Conservation (phyloP, 2,888 invertebrate species). For the Lysandra bellargus region DNA sequence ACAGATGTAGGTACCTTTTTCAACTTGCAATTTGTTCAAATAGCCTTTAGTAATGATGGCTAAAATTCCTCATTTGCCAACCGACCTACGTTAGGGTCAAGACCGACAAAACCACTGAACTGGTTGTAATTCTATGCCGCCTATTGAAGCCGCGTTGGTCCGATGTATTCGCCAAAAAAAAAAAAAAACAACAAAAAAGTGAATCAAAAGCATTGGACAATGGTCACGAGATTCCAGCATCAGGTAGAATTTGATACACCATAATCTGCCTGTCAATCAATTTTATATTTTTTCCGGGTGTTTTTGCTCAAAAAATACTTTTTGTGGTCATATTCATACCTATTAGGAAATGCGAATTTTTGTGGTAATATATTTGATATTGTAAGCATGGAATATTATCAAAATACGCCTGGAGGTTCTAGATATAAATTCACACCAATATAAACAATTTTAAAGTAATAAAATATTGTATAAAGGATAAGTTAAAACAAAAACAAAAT, state of each 20-base stretch:
- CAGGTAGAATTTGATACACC: slow-evolving; percentile 71
- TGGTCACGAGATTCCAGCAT: slow-evolving; percentile 70
- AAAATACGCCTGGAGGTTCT: too few relatives aligned
- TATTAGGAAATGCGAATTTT: neutral
- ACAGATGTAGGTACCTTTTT: too few relatives aligned
- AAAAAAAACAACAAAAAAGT: slow-evolving; percentile 54
- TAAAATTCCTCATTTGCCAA: neutral
- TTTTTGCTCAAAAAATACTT: neutral
- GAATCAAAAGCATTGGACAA: slow-evolving; percentile 79
- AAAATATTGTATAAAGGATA: neutral
- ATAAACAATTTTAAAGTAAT: too few relatives aligned
- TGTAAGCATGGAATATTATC: neutral
- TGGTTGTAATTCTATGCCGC: slow-evolving; percentile 56
- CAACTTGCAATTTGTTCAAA: neutral
- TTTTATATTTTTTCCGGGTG: slow-evolving; percentile 34
- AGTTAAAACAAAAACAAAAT: neutral
- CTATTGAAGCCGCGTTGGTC: slow-evolving; percentile 56
- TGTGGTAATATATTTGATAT: neutral
- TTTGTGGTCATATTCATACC: neutral
- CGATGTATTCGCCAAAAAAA: slow-evolving; percentile 57
- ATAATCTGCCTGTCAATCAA: slow-evolving; percentile 66
- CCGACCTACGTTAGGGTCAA: slow-evolving; percentile 29
- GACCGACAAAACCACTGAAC: slow-evolving; percentile 50
- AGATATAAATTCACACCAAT: too few relatives aligned
- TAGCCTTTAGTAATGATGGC: neutral